Evolutionary conservation across 1,140 invertebrate genomes (phyloP).

Genomic region (Ptiloglossa arizonensis): DNA sequence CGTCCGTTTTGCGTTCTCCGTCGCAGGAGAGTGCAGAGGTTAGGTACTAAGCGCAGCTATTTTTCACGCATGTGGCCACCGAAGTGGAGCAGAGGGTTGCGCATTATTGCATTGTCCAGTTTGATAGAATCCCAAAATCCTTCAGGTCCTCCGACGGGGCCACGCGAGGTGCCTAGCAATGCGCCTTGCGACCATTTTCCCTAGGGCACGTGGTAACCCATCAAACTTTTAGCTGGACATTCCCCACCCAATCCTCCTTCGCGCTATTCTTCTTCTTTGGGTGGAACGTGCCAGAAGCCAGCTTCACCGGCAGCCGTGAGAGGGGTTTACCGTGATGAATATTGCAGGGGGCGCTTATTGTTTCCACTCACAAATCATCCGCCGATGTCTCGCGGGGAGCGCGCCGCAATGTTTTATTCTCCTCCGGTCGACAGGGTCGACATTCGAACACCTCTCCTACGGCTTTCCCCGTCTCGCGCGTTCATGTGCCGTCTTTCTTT

Average conservation of each 20-base stretch:
- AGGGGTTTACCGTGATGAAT: constrained; percentile 76
- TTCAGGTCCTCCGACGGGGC: constrained; percentile 73
- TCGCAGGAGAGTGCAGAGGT: constrained; percentile 2
- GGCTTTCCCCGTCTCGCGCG: constrained; percentile 4
- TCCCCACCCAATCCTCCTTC: constrained; percentile 48
- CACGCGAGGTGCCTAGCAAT: constrained; percentile 78
- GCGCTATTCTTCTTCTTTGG: constrained; percentile 64
- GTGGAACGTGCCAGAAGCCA: constrained; percentile 67
- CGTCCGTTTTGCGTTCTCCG: not conserved
- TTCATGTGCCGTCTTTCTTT: constrained; percentile 4
- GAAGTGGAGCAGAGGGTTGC: constrained; percentile 66
- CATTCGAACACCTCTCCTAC: constrained; percentile 39
- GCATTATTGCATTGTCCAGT: constrained; percentile 82
- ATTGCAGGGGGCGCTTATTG: constrained; percentile 80
- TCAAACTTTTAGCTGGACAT: constrained; percentile 81
- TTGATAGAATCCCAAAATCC: constrained; percentile 82
- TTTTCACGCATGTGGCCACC: constrained; percentile 73
- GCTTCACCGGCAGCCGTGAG: constrained; percentile 31
- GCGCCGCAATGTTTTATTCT: constrained; percentile 78
- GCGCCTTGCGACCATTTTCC: constrained; percentile 74
- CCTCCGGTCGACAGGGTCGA: constrained; percentile 65
- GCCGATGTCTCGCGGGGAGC: constrained; percentile 78
- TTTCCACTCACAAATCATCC: constrained; percentile 81
- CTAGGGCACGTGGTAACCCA: constrained; percentile 77
- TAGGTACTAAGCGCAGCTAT: constrained; percentile 61